A percentile compares a stretch with the other conserved stretches of the same genome.
Evolutionary conservation across 2,888 invertebrate genomes (phyloP).

Genomic region (Pammene aurita): DNA sequence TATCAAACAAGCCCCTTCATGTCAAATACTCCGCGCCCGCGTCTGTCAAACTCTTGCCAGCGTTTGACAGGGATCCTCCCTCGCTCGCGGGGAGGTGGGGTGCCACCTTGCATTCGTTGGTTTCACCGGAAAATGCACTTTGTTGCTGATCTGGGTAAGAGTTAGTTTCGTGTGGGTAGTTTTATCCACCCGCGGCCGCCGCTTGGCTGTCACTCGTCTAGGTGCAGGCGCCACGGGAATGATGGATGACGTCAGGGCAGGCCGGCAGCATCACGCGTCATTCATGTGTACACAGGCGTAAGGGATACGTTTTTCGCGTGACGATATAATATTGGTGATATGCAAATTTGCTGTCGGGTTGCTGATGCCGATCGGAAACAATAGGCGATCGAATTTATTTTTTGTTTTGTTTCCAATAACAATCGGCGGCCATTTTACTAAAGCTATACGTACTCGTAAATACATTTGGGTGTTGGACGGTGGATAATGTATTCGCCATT

Average conservation of each 20-base stretch:
- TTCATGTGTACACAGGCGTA: slow-evolving; percentile 84
- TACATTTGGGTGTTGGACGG: background rate
- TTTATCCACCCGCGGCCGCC: slow-evolving; percentile 53
- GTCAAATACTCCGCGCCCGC: slow-evolving; percentile 83
- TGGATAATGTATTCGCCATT: background rate
- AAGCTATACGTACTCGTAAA: background rate
- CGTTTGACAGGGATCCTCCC: slow-evolving; percentile 84
- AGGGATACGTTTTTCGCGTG: slow-evolving; percentile 83
- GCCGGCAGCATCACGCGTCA: slow-evolving; percentile 83
- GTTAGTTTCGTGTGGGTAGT: slow-evolving; percentile 46
- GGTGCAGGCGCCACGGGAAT: slow-evolving; percentile 83
- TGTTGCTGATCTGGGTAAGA: slow-evolving; percentile 44
- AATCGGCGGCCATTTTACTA: slow-evolving; percentile 7
- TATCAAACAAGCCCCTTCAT: slow-evolving; percentile 84
- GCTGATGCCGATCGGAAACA: slow-evolving; percentile 50
- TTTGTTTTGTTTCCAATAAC: slow-evolving; percentile 33
- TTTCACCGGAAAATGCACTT: slow-evolving; percentile 44
- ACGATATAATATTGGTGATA: slow-evolving; percentile 83
- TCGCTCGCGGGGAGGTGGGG: slow-evolving; percentile 75
- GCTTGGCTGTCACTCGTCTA: slow-evolving; percentile 78
- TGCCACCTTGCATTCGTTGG: slow-evolving; percentile 67
- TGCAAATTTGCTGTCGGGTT: slow-evolving; percentile 77
- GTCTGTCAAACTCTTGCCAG: slow-evolving; percentile 84
- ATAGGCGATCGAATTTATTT: slow-evolving; percentile 37
- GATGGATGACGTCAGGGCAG: slow-evolving; percentile 83